These are phyloP conservation scores for Trichonephila inaurata DNA, from an alignment of 1,140 invertebrate genomes.

Conservation along the genomic window DNA sequence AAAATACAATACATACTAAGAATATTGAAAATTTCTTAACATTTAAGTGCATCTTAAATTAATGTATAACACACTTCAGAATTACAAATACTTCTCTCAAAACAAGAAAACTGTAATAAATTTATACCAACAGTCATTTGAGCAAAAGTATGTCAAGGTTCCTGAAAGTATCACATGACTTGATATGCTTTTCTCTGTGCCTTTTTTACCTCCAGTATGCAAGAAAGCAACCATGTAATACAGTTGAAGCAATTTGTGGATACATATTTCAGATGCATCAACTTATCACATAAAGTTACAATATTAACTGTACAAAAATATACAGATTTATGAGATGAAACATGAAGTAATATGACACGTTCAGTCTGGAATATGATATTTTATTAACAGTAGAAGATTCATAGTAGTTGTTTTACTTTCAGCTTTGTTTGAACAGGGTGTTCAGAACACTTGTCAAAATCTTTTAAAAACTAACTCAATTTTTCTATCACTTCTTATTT, in stretches of 20 bases:
- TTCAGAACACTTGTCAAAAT: neutral
- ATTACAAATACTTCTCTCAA: too few relatives aligned
- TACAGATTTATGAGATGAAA: constrained; percentile 60
- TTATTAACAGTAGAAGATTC: neutral
- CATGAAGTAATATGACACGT: neutral
- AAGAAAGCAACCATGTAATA: constrained; percentile 39
- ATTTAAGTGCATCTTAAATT: too few relatives aligned
- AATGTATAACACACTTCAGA: too few relatives aligned
- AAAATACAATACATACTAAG: too few relatives aligned
- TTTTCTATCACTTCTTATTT: too few relatives aligned
- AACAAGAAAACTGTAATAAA: too few relatives aligned
- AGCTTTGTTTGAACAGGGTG: constrained; percentile 14
- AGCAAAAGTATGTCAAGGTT: constrained; percentile 17
- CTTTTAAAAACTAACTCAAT: too few relatives aligned
- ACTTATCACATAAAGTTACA: constrained; percentile 66
- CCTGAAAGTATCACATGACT: neutral
- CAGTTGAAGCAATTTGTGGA: constrained; percentile 9
- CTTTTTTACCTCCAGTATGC: neutral
- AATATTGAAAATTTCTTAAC: too few relatives aligned
- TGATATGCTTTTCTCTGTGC: constrained; percentile 14
- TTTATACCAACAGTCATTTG: neutral
- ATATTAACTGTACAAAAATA: constrained; percentile 74
- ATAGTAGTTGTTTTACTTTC: neutral
- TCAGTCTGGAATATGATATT: neutral
- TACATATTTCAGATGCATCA: constrained; percentile 37